phyloP scores from a whole-genome alignment of 2,888 invertebrate genomes.

The Molorchus minor region DNA sequence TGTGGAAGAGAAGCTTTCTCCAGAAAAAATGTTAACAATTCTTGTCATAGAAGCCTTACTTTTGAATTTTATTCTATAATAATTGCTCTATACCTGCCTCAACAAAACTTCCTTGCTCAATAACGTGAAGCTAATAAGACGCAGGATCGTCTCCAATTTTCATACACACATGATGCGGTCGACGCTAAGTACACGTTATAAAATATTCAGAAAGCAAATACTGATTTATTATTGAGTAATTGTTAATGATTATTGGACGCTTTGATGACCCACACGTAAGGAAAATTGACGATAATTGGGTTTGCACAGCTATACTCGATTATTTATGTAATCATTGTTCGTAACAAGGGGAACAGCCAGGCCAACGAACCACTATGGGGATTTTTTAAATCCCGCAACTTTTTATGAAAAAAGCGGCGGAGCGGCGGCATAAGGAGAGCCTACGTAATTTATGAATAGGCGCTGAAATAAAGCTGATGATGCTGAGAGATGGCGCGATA shows the following conservation, averaged over 20 bases:
- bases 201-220: conserved; percentile 59
- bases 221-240: conserved; percentile 61
- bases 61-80: too few relatives aligned
- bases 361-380: conserved; percentile 41
- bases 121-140: conserved; percentile 13
- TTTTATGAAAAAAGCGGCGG: conserved; percentile 29
- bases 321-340: conserved; percentile 48
- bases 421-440: conserved; percentile 10
- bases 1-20: too few relatives aligned
- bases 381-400: conserved; percentile 43
- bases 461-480: conserved; percentile 36
- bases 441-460: conserved; percentile 32
- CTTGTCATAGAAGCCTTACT: too few relatives aligned
- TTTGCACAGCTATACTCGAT: conserved; percentile 50
- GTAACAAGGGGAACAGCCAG: conserved; percentile 41
- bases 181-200: conserved; percentile 45
- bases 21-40: too few relatives aligned
- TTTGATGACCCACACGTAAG: conserved; percentile 56
- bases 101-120: conserved; percentile 1
- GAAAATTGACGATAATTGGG: conserved; percentile 60
- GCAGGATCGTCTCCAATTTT: conserved; percentile 16
- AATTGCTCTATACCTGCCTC: too few relatives aligned
- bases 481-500: conserved; percentile 31
- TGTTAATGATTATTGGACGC: conserved; percentile 58
- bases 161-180: conserved; percentile 41